Base-by-base conservation (phyloP, 2,888 invertebrate genomes). In the Chydorus sphaericus region DNA sequence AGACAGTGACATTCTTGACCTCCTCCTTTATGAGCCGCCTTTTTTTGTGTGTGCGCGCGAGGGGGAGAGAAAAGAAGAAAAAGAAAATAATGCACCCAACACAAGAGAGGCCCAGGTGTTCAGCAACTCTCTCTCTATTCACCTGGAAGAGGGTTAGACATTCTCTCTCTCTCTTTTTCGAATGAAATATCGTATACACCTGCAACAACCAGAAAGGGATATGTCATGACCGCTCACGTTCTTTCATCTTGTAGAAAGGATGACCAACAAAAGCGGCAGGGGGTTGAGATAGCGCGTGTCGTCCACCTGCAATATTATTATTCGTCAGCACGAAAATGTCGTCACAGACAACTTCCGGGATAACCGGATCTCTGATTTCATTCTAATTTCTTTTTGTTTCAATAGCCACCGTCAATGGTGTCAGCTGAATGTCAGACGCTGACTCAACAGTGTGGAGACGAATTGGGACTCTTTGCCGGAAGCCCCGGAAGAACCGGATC, bases 391-490 rank as follows among this genome's bases (percentile, higher is more conserved):
- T 2, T 20, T 3, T 44, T 16, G 11, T 28, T 6, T 10, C 33
- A 33, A 33, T 14, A 53, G 53, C 53, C 53, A 37, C 38, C 49
- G 14, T 31, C 48, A 2, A 48, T 55, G 48, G 36, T 55, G 11
- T 28, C 36, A 28, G 55, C 55, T 7, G 55, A 55, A 49, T 55
- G 55, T 23, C 36, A 31, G 23, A 48, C 48, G 36, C 49, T 55
- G 26, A 31, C 36, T 30, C 55, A 55, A 26, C 55, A 55, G n/a
- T 55, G 55, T 26, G 55, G 48, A 10, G 55, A 55, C 26, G 55
- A 55, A 23, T n/a, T 54, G 31, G 48, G 48, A 20, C 54, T 53
- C 23, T 53, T 28, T 14, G 37, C 23, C 28, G 53, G 53, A 37
- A 18, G 37, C 18, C 8, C 18, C 29, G 50, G 50, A 23, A 20